Evolutionary conservation across 2,888 invertebrate species (phyloP), one percentile per base, ranked within the genome.

Genomic region (Tiliacea citrago): DNA sequence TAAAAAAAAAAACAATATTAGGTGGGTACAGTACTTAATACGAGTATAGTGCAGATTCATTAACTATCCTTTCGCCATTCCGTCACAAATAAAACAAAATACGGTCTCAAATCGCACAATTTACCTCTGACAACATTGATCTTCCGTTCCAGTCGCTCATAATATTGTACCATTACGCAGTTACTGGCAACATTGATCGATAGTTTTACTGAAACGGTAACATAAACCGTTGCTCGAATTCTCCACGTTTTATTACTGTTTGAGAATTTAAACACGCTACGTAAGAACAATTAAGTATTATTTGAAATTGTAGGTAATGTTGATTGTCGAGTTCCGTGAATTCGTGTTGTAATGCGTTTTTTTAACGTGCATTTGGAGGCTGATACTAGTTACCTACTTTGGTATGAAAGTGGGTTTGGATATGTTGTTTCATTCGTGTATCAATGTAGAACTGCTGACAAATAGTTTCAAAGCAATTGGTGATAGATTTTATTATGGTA

Each of bases 131-230:
- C 83, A 74, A 68, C 47, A 84, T 84, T 51, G 61, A 21, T 74
- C 63, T 63, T 75, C 71, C 35, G 75, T 60, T 71, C 75, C 58
- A 79, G 70, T 70, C 65, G 29, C 58, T 81, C 75, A 71, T 60
- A 29, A 29, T 29, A 62, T 51, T 73, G 74, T 68, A 74, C 68
- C 78, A 81, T 76, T 77, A 78, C 68, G 67, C 73, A 72, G 62
- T 77, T 68, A 82, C 68, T 45, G 73, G 42, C 63, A 65, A 79
- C 77, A 66, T 29, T 86, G 87, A 86, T 86, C 80, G 87, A 86
- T 86, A 76, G 75, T 74, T 69, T 66, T n/a, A 77, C 73, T 55
- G 71, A 55, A 79, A 85, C 86, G 73, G 80, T 83, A 75, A 77
- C 68, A 55, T 68, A 77, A 68, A 87, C 86, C 65, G 87, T 85